Conservation (phyloP, 2,888 invertebrate genomes). For the Miltochrista miniata region DNA sequence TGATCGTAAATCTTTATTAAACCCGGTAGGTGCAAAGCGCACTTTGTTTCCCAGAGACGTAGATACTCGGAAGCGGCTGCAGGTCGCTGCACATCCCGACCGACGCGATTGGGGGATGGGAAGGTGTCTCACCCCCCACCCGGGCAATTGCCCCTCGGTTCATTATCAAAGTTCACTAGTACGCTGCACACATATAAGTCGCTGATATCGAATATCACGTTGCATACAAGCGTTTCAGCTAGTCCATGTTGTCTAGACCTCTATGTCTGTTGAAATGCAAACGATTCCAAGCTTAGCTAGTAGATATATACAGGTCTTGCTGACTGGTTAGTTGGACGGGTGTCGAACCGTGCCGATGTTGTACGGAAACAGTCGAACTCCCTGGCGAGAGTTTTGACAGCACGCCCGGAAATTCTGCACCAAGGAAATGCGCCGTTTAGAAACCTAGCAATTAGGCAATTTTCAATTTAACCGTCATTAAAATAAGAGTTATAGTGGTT, state of each 20-base stretch:
- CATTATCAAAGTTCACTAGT: slow-evolving; percentile 83
- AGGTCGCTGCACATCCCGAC: slow-evolving; percentile 66
- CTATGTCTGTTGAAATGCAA: slow-evolving; percentile 34
- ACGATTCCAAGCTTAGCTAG: slow-evolving; percentile 15
- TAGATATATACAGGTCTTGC: slow-evolving; percentile 49
- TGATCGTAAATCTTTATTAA: slow-evolving; percentile 18
- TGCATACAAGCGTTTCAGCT: slow-evolving; percentile 42
- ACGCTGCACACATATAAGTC: slow-evolving; percentile 61
- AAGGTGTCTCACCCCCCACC: slow-evolving; percentile 44
- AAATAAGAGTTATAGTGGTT: slow-evolving; percentile 26
- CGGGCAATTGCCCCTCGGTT: slow-evolving; percentile 73
- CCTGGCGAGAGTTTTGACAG: slow-evolving; percentile 68
- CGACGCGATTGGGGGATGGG: slow-evolving; percentile 52
- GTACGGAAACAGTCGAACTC: slow-evolving; percentile 63
- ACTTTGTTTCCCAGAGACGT: slow-evolving; percentile 20
- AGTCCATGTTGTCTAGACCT: slow-evolving; percentile 46
- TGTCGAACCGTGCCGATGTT: slow-evolving; percentile 61
- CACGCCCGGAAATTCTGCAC: slow-evolving; percentile 72
- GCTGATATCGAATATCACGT: slow-evolving; percentile 35
- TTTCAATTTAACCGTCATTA: slow-evolving; percentile 33
- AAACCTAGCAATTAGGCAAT: slow-evolving; percentile 29
- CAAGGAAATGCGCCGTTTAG: slow-evolving; percentile 55
- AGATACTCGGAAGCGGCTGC: slow-evolving; percentile 54
- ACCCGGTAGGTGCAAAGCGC: slow-evolving; percentile 18
- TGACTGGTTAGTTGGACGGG: slow-evolving; percentile 47